These are phyloP conservation scores for Miichthys miiuy DNA, from an alignment of 2,797 vertebrate genomes.

Conservation along the genomic window DNA sequence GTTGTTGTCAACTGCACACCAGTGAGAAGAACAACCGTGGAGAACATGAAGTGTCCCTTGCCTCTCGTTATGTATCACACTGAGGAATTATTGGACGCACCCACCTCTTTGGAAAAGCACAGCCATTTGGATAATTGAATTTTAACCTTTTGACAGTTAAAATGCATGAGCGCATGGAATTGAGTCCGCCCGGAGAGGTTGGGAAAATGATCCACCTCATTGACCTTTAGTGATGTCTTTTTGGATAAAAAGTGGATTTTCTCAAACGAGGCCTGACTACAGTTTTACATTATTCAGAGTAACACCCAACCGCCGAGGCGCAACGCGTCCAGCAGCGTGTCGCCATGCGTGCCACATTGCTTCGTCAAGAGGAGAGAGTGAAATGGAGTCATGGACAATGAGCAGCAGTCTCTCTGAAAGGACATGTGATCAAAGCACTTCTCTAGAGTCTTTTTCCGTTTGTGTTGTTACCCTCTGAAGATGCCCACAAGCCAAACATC, in stretches of 20 bases:
- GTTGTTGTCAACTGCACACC: slow-evolving; percentile 29
- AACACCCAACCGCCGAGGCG: slow-evolving; percentile 24
- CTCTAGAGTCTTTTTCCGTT: slow-evolving; percentile 44
- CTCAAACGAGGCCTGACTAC: slow-evolving; percentile 55
- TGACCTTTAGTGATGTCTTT: slow-evolving; percentile 53
- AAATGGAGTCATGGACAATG: slow-evolving; percentile 59
- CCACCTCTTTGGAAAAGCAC: slow-evolving; percentile 42
- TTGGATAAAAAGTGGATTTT: slow-evolving; percentile 53
- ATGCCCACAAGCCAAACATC: slow-evolving; percentile 68
- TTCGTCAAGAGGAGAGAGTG: slow-evolving; percentile 52
- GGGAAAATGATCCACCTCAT: slow-evolving; percentile 62
- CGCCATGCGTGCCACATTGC: slow-evolving; percentile 25
- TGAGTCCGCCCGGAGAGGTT: slow-evolving; percentile 25
- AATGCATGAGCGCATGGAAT: slow-evolving; percentile 56
- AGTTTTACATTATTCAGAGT: slow-evolving; percentile 51
- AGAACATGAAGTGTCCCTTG: slow-evolving; percentile 33
- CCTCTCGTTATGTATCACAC: slow-evolving; percentile 47
- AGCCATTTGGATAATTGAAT: slow-evolving; percentile 52
- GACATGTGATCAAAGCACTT: slow-evolving; percentile 66
- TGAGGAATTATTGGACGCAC: slow-evolving; percentile 44
- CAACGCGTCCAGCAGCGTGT: slow-evolving; percentile 24
- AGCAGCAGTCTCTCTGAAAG: slow-evolving; percentile 38
- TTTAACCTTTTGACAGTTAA: slow-evolving; percentile 52
- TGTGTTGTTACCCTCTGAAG: slow-evolving; percentile 48
- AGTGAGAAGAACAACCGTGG: slow-evolving; percentile 34